These are phyloP conservation scores for Catamblyrhynchus diadema DNA, from an alignment of 2,797 vertebrate genomes.

Conservation along the genomic window DNA sequence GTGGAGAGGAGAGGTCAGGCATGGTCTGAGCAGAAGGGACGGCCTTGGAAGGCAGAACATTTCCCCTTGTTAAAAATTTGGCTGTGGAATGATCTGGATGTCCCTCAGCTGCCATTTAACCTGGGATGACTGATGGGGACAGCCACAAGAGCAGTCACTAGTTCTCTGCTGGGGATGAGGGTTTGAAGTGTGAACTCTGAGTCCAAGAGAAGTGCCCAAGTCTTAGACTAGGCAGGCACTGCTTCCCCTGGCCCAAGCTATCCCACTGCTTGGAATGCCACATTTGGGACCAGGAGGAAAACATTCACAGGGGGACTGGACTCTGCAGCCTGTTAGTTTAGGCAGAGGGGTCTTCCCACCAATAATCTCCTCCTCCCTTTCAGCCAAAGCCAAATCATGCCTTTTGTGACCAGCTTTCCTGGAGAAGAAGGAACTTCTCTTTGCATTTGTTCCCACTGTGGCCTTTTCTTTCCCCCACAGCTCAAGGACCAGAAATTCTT, in stretches of 20 bases:
- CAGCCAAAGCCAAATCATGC: background rate
- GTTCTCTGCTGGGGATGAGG: background rate
- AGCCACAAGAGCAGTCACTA: background rate
- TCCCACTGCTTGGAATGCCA: background rate
- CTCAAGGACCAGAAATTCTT: background rate
- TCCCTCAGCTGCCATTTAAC: background rate
- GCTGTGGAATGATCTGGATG: background rate
- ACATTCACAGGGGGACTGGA: background rate
- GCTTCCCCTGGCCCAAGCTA: background rate
- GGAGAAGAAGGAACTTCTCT: background rate
- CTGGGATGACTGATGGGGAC: background rate
- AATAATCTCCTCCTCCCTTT: background rate
- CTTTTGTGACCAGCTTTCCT: background rate
- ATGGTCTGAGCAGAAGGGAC: background rate
- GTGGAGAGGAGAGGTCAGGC: background rate
- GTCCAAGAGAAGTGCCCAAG: fast-evolving
- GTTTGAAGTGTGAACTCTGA: background rate
- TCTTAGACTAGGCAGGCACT: background rate
- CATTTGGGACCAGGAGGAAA: background rate
- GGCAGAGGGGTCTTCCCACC: background rate
- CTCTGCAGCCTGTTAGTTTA: background rate
- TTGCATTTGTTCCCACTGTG: background rate
- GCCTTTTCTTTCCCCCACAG: background rate
- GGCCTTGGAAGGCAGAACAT: background rate
- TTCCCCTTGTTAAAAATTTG: background rate